Evolutionary conservation across 2,797 vertebrate genomes (phyloP).

Genomic region (Microtus obscurus): DNA sequence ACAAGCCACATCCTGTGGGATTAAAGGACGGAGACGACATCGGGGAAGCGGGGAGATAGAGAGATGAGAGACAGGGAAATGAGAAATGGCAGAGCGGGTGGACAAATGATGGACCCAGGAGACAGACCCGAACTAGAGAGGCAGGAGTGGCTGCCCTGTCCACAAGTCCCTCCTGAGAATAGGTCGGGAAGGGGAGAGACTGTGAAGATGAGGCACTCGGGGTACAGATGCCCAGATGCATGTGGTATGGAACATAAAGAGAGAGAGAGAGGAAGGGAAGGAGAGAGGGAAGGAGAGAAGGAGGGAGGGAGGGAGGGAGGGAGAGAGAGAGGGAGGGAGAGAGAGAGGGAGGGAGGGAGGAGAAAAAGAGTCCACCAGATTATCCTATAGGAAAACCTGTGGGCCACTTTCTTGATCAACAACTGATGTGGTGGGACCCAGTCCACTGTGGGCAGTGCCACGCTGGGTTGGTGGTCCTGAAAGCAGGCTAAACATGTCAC

Average conservation of each 20-base stretch:
- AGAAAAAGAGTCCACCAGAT: neutral
- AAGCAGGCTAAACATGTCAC: neutral
- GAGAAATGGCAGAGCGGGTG: neutral
- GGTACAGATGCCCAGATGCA: neutral
- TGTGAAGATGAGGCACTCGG: neutral
- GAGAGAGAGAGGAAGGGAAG: neutral
- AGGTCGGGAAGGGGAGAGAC: neutral
- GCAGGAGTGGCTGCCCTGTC: too few species aligned
- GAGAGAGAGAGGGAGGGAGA: rapidly evolving
- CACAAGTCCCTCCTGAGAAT: neutral
- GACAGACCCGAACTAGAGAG: neutral
- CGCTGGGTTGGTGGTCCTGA: neutral
- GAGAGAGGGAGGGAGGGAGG: neutral
- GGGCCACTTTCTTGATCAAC: neutral
- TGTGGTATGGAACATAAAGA: neutral
- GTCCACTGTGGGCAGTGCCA: neutral
- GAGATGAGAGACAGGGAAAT: neutral
- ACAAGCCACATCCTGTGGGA: neutral
- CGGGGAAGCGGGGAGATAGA: neutral
- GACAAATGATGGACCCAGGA: neutral
- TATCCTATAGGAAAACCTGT: neutral
- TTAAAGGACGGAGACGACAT: neutral
- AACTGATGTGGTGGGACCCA: neutral
- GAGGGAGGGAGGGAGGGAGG: neutral
- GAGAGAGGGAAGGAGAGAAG: too few species aligned